A percentile compares a stretch with the other conserved stretches of the same genome.
Evolutionary conservation across 2,113 vertebrate species (phyloP).

Genomic region (Paradisaea rubra): DNA sequence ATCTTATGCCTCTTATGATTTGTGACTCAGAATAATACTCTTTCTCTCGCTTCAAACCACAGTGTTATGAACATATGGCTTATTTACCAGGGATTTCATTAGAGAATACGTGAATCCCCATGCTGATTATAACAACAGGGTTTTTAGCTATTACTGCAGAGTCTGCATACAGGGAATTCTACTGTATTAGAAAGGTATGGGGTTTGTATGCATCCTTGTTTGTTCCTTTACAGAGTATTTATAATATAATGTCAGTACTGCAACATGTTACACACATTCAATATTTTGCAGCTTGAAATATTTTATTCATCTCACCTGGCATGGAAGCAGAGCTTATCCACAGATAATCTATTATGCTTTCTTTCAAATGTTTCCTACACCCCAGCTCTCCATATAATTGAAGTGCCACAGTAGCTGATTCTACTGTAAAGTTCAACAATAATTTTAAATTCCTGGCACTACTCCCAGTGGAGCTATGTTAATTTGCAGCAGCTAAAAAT

Average conservation of each 20-base stretch:
- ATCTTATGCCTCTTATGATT: background rate
- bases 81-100: slow-evolving; percentile 20
- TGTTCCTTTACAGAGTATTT: background rate
- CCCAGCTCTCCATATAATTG: background rate
- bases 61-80: background rate
- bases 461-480: slow-evolving; percentile 43
- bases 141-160: background rate
- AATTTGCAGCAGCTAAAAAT: slow-evolving; percentile 55
- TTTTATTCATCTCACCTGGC: slow-evolving; percentile 2
- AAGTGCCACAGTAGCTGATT: slow-evolving; percentile 30
- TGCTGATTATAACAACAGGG: background rate
- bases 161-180: background rate
- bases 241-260: background rate
- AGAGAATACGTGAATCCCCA: background rate
- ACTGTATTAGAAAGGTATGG: background rate
- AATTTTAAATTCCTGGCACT: slow-evolving; percentile 50
- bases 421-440: slow-evolving; percentile 36
- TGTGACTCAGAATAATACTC: background rate
- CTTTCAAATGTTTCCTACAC: slow-evolving; percentile 16
- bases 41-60: background rate
- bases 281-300: background rate
- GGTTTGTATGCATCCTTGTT: background rate
- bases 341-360: slow-evolving; percentile 6
- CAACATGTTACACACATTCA: background rate
- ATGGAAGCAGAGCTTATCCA: background rate